phyloP scores from a whole-genome alignment of 2,797 vertebrate genomes.

The Scarus forsteni region DNA sequence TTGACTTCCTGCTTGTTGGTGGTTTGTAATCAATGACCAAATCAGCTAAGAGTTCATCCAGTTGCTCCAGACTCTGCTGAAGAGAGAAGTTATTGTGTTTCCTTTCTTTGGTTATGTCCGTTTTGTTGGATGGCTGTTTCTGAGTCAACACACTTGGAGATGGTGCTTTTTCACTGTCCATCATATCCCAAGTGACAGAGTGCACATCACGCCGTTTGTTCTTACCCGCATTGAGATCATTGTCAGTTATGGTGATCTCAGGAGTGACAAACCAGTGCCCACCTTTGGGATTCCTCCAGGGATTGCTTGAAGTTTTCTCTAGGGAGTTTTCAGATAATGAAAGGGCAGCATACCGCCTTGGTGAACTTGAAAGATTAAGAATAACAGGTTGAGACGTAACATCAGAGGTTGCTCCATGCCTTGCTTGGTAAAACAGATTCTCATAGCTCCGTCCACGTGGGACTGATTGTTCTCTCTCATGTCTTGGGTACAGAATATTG shows the following conservation, averaged over 20 bases:
- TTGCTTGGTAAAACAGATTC: conserved; percentile 89
- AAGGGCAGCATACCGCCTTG: conserved; percentile 94
- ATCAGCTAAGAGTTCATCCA: conserved; percentile 95
- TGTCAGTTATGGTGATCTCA: conserved; percentile 98
- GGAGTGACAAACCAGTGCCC: conserved; percentile 95
- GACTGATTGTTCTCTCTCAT: conserved; percentile 86
- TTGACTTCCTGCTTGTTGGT: conserved; percentile 79
- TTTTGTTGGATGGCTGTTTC: conserved; percentile 63
- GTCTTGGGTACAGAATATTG: conserved; percentile 89
- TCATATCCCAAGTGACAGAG: conserved; percentile 85
- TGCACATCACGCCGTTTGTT: conserved; percentile 81
- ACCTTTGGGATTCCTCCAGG: conserved; percentile 81
- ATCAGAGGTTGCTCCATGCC: conserved; percentile 83
- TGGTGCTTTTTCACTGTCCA: conserved; percentile 72
- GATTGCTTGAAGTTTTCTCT: conserved; percentile 85
- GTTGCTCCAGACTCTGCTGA: conserved; percentile 95
- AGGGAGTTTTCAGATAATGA: conserved; percentile 95
- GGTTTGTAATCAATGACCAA: conserved; percentile 96
- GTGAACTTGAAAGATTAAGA: conserved; percentile 95
- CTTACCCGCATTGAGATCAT: conserved; percentile 89
- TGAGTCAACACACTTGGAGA: conserved; percentile 54
- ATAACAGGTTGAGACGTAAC: conserved; percentile 90
- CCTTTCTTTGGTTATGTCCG: conserved; percentile 80
- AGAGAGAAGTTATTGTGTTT: conserved; percentile 86
- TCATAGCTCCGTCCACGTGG: conserved; percentile 94